These are phyloP conservation scores for Anas platyrhynchos DNA, from an alignment of 2,113 vertebrate species.

Conservation along the genomic window DNA sequence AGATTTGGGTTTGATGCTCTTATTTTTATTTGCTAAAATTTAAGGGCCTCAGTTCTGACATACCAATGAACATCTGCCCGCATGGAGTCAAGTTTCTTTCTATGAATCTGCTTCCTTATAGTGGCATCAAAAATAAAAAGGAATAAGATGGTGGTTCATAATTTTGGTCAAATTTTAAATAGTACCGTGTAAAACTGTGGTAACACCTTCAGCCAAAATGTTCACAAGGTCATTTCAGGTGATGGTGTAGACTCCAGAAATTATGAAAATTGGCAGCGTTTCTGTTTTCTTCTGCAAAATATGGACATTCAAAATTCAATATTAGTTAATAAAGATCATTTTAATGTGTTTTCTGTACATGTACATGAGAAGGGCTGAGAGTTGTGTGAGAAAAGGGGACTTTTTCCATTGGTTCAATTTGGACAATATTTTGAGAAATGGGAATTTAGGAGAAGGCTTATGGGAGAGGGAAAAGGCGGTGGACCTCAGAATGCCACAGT, in stretches of 20 bases:
- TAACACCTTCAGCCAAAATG: neutral
- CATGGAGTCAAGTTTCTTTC: fast-evolving
- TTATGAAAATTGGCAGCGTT: neutral
- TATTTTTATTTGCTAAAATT: neutral
- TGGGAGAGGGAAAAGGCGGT: no score
- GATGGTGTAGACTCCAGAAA: neutral
- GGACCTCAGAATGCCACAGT: fast-evolving
- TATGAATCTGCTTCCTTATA: neutral
- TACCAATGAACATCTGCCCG: neutral
- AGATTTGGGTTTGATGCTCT: neutral
- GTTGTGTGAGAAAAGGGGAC: neutral
- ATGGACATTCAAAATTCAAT: neutral
- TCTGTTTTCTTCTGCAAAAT: neutral
- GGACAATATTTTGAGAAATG: neutral
- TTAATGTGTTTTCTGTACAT: neutral
- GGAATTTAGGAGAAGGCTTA: neutral
- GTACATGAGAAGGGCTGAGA: neutral
- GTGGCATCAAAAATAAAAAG: neutral
- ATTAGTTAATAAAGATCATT: neutral
- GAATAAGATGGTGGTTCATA: neutral
- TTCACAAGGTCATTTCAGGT: neutral
- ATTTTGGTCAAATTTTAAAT: neutral
- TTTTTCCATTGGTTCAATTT: neutral
- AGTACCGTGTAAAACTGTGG: neutral
- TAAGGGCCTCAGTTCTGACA: neutral